Conservation (phyloP, 2,888 invertebrate genomes). For the Parnassius mnemosyne region DNA sequence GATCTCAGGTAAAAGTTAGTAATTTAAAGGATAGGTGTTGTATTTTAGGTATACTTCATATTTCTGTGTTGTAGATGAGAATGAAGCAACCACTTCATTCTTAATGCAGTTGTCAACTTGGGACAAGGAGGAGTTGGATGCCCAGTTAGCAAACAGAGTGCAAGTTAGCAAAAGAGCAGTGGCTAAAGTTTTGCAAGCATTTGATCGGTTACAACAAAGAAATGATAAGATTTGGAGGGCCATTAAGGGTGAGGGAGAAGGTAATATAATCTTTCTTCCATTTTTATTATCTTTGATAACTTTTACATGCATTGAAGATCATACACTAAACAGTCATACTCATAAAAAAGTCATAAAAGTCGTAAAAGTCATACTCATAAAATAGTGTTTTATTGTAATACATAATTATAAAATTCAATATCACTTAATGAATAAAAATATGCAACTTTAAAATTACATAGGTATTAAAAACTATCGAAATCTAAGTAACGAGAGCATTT, state of each 20-base stretch:
- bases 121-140: slow-evolving; percentile 98
- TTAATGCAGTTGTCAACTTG: slow-evolving; percentile 97
- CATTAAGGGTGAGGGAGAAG: slow-evolving; percentile 90
- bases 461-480: no score
- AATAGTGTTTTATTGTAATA: no score
- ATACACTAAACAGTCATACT: no score
- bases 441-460: no score
- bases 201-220: slow-evolving; percentile 96
- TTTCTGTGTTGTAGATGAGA: slow-evolving; percentile 86
- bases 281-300: no score
- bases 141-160: slow-evolving; percentile 96
- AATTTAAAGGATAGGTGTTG: slow-evolving; percentile 2
- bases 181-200: slow-evolving; percentile 97
- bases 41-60: slow-evolving; percentile 16
- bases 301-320: no score
- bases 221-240: slow-evolving; percentile 96
- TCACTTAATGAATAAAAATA: no score
- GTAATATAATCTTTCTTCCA: slow-evolving; percentile 43
- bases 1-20: neutral
- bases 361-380: no score
- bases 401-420: no score
- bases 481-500: no score
- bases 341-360: no score
- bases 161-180: slow-evolving; percentile 98
- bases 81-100: slow-evolving; percentile 97